Percentiles rank a stretch among this genome's conserved stretches.
These are phyloP conservation scores for Hyposoter dolosus DNA, from an alignment of 2,888 invertebrate species.

Conservation along the genomic window DNA sequence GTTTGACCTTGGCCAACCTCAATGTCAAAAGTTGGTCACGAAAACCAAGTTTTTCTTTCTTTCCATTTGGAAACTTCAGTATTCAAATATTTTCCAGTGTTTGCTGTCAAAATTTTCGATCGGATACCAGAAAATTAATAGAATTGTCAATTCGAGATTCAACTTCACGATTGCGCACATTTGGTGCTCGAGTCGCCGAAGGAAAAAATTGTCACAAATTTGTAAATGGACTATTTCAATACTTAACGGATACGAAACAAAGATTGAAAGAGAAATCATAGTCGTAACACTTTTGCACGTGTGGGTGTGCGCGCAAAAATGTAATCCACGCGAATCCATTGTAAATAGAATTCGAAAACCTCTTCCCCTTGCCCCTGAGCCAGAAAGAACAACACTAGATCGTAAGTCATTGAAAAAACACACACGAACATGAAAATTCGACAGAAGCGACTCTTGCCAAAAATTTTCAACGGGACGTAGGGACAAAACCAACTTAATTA, in stretches of 20 bases:
- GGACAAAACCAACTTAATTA: slow-evolving; percentile 79
- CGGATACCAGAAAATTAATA: background rate
- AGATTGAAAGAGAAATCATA: slow-evolving; percentile 17
- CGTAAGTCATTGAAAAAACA: slow-evolving; percentile 74
- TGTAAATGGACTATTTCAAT: slow-evolving; percentile 22
- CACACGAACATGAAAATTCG: slow-evolving; percentile 67
- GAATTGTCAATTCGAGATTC: background rate
- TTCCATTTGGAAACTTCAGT: background rate
- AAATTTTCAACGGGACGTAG: slow-evolving; percentile 81
- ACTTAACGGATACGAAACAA: background rate
- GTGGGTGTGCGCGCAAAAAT: slow-evolving; percentile 75
- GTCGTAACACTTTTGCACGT: slow-evolving; percentile 55
- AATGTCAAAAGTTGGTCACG: background rate
- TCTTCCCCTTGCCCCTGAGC: slow-evolving; percentile 25
- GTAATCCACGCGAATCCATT: slow-evolving; percentile 76
- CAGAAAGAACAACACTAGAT: slow-evolving; percentile 72
- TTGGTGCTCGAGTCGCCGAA: background rate
- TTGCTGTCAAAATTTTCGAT: background rate
- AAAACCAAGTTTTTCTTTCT: background rate
- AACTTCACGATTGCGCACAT: background rate
- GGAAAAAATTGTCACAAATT: slow-evolving; percentile 3
- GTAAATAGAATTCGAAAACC: slow-evolving; percentile 78
- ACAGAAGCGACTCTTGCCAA: slow-evolving; percentile 81
- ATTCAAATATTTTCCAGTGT: background rate
- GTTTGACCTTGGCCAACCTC: background rate